phyloP scores from a whole-genome alignment of 1,140 invertebrate genomes.

The Bursaphelenchus mucronatus region DNA sequence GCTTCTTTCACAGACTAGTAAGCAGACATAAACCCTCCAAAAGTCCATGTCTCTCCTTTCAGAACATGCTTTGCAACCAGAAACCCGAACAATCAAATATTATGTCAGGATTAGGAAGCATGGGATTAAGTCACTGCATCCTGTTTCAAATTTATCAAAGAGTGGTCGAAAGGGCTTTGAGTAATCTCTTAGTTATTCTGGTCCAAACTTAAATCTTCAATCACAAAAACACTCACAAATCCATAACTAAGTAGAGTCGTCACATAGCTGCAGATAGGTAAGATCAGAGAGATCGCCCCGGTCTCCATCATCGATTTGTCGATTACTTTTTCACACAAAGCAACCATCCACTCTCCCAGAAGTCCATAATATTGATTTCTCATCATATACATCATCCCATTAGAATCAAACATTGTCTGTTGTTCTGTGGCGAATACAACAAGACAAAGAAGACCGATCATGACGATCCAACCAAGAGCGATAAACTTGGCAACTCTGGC shows the following conservation, averaged over 20 bases:
- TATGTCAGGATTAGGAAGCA: too few species aligned
- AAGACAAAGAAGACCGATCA: constrained; percentile 9
- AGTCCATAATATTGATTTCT: constrained; percentile 15
- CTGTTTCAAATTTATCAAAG: too few species aligned
- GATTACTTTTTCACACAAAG: constrained; percentile 16
- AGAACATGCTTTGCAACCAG: too few species aligned
- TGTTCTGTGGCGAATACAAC: constrained; percentile 10
- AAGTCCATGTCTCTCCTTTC: too few species aligned
- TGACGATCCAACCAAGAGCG: constrained; percentile 6
- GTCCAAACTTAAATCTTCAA: not conserved
- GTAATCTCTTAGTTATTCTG: too few species aligned
- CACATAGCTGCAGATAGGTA: constrained; percentile 9
- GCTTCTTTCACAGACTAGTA: too few species aligned
- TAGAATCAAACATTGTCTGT: constrained; percentile 19
- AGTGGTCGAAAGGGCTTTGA: too few species aligned
- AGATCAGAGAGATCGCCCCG: not conserved
- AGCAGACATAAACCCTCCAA: too few species aligned
- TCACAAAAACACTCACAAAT: constrained; percentile 15
- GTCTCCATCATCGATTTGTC: constrained; percentile 15
- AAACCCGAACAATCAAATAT: too few species aligned
- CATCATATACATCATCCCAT: constrained; percentile 19
- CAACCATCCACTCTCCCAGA: constrained; percentile 12
- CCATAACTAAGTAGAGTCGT: constrained; percentile 8
- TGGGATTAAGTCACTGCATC: too few species aligned
- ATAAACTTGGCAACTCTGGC: constrained; percentile 15